Evolutionary conservation across 2,797 vertebrate species (phyloP).

Genomic region (Tenualosa ilisha): DNA sequence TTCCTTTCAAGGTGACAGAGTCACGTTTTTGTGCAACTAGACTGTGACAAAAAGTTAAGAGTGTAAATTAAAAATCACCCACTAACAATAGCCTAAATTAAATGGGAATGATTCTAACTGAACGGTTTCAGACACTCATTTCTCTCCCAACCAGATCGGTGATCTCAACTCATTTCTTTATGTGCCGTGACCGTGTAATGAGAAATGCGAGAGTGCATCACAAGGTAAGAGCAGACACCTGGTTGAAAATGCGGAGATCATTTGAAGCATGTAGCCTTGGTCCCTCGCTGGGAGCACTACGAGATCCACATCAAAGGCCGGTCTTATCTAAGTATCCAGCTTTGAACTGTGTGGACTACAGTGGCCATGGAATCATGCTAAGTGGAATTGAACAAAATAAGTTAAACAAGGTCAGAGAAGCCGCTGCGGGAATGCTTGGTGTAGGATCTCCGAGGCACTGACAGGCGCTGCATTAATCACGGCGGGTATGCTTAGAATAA

Average conservation of each 20-base stretch:
- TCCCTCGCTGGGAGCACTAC: conserved; percentile 8
- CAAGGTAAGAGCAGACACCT: conserved; percentile 6
- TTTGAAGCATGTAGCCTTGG: conserved; percentile 29
- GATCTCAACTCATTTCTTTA: conserved; percentile 62
- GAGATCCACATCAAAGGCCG: conserved; percentile 2
- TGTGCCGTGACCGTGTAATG: conserved; percentile 26
- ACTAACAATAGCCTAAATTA: neutral
- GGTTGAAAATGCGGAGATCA: neutral
- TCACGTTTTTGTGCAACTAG: neutral
- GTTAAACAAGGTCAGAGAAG: conserved; percentile 22
- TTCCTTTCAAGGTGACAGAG: neutral
- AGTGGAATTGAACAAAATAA: conserved; percentile 25
- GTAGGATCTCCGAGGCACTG: neutral
- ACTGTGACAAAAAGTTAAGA: neutral
- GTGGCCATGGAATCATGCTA: conserved; percentile 12
- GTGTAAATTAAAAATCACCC: neutral
- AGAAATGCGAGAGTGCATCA: conserved; percentile 17
- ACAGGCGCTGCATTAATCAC: neutral
- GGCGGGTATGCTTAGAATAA: conserved; percentile 9
- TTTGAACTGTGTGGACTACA: conserved; percentile 10
- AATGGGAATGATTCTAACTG: neutral
- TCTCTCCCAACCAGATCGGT: conserved; percentile 58
- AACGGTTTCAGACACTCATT: conserved; percentile 72
- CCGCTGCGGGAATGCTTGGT: neutral
- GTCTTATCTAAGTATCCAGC: neutral